Percentiles rank a stretch among this genome's conserved stretches.
These are phyloP conservation scores for Rhineura floridana DNA, from an alignment of 2,113 vertebrate species.

Conservation along the genomic window DNA sequence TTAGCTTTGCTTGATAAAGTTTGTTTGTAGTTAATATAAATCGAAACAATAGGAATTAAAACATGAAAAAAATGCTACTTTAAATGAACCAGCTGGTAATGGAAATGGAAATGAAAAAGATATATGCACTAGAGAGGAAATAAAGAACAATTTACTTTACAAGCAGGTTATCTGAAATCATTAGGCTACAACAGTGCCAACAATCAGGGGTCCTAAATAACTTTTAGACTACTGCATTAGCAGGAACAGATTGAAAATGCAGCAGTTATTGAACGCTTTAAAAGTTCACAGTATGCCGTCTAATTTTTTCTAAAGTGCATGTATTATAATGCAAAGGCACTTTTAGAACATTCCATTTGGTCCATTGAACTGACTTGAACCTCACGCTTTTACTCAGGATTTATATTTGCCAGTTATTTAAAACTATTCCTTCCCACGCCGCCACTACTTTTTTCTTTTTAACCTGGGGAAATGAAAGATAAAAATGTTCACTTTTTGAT, in stretches of 20 bases:
- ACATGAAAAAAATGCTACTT: not conserved
- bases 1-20: not conserved
- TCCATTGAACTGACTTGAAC: not conserved
- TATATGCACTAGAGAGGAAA: not conserved
- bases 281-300: not conserved
- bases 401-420: not conserved
- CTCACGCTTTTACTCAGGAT: not conserved
- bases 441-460: not conserved
- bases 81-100: not conserved
- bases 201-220: not conserved
- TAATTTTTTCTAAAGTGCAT: not conserved
- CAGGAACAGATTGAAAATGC: not conserved
- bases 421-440: not conserved
- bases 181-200: not conserved
- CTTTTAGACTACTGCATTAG: not conserved
- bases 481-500: not conserved
- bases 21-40: not conserved
- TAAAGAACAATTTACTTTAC: not conserved
- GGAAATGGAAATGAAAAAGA: not conserved
- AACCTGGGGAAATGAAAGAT: not conserved
- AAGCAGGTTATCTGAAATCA: slow-evolving; percentile 12
- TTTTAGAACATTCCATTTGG: not conserved
- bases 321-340: not conserved
- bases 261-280: not conserved
- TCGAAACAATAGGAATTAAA: not conserved